Percentiles rank a stretch among this genome's conserved stretches.
phyloP scores from a whole-genome alignment of 2,113 vertebrate genomes.

The Microtus montanus region DNA sequence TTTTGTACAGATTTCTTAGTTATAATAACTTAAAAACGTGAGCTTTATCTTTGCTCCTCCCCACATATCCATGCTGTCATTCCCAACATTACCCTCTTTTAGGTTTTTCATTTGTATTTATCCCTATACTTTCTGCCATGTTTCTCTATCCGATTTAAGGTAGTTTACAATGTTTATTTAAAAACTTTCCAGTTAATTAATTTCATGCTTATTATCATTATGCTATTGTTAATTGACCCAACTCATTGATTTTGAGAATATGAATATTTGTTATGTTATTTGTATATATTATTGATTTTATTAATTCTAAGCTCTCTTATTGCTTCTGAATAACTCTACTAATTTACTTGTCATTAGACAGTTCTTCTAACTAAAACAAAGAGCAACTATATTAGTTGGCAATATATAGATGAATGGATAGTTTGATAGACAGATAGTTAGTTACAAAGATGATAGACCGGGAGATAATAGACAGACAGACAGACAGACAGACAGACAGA shows the following conservation, averaged over 20 bases:
- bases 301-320: background rate
- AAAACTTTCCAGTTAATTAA: background rate
- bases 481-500: background rate
- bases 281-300: background rate
- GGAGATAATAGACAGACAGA: background rate
- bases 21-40: background rate
- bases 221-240: background rate
- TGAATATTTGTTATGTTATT: background rate
- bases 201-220: background rate
- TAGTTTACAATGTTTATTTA: background rate
- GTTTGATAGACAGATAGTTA: background rate
- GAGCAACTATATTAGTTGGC: background rate
- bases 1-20: background rate
- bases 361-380: background rate
- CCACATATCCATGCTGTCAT: background rate
- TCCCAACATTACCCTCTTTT: background rate
- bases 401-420: background rate
- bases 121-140: background rate
- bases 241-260: background rate
- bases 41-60: background rate
- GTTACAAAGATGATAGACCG: background rate
- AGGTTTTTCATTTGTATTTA: background rate
- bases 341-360: background rate
- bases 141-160: background rate
- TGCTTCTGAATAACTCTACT: background rate